These are phyloP conservation scores for Uloborus diversus DNA, from an alignment of 1,140 invertebrate genomes.

Conservation along the genomic window DNA sequence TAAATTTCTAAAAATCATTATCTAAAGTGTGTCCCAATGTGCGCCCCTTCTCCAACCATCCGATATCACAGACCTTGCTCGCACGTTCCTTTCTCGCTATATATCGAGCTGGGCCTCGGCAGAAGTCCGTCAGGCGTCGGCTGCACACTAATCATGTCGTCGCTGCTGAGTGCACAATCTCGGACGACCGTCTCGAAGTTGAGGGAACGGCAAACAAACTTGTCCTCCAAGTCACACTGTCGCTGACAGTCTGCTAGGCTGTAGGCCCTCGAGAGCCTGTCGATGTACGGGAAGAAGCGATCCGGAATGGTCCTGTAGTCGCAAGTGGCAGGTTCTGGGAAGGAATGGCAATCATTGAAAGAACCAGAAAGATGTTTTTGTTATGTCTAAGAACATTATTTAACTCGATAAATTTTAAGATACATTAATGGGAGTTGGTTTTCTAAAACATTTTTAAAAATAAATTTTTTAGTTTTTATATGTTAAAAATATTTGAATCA, in stretches of 20 bases:
- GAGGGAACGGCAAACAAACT: conserved; percentile 66
- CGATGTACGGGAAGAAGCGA: conserved; percentile 66
- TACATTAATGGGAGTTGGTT: no score
- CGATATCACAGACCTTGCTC: no score
- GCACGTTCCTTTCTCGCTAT: conserved; percentile 67
- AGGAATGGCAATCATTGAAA: not conserved
- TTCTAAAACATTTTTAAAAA: no score
- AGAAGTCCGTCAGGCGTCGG: conserved; percentile 36
- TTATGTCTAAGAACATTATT: no score
- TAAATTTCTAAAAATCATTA: no score
- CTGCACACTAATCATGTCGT: conserved; percentile 65
- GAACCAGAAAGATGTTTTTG: no score
- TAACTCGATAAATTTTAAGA: no score
- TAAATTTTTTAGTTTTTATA: no score
- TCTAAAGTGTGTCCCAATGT: no score
- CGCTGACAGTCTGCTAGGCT: conserved; percentile 65
- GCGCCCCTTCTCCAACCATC: no score
- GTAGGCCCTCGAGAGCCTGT: conserved; percentile 61
- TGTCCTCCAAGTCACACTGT: conserved; percentile 66
- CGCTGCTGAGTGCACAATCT: conserved; percentile 68
- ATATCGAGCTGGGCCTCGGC: conserved; percentile 64
- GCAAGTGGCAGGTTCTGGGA: conserved; percentile 67
- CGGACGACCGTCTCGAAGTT: conserved; percentile 63
- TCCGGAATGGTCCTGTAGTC: conserved; percentile 67
- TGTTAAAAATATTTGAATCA: no score